Base-by-base conservation (phyloP, 2,113 vertebrate genomes). In the Pseudorectes ferrugineus region DNA sequence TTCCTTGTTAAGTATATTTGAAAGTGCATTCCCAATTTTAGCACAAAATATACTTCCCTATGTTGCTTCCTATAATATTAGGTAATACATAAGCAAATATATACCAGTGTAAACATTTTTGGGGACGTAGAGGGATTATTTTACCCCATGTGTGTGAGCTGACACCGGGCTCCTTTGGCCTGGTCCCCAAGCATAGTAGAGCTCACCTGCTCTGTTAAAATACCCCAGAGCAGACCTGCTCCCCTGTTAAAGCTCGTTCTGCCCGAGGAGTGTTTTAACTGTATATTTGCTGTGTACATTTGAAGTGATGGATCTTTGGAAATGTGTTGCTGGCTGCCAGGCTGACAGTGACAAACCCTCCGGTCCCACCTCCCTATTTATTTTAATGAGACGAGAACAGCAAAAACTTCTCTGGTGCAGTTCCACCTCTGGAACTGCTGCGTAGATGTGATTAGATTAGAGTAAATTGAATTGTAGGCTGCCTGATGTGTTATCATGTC, bases 1-100 rank as follows among this genome's bases (percentile, higher is more conserved):
- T 98, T 98, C 97, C 98, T 97, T 98, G 97, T 98, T 98, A 98
- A 97, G 95, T 98, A 97, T 98, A 97, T 98, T 97, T 98, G 95
- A 97, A 98, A 98, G 97, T 97, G 96, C 96, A 94, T 96, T 95
- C 91, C 92, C 84, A 78, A 54, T 98, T 98, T 96, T 88, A 90
- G 90, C 68, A 83, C 55, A 92, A 97, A 97, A 98, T 97, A 95
- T 95, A 93, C 93, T 96, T 98, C 96, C 93, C 84, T 57, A 8
- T 58, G 81, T 96, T 35, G 12, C 85, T 92, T 63, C 91, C 87
- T 92, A 11, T 80, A 66, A 84, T 66, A 81, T 85, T 68, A 61
- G 82, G 46, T 65, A 65, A 54, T 46, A 51, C 38, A n/a, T 78
- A 95, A 93, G 93, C 88, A 85, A 85, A 95, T 85, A 85, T 10